A percentile compares a stretch with the other conserved stretches of the same genome.
phyloP scores from a whole-genome alignment of 2,888 invertebrate species.

The Sinhomidia bicolor region DNA sequence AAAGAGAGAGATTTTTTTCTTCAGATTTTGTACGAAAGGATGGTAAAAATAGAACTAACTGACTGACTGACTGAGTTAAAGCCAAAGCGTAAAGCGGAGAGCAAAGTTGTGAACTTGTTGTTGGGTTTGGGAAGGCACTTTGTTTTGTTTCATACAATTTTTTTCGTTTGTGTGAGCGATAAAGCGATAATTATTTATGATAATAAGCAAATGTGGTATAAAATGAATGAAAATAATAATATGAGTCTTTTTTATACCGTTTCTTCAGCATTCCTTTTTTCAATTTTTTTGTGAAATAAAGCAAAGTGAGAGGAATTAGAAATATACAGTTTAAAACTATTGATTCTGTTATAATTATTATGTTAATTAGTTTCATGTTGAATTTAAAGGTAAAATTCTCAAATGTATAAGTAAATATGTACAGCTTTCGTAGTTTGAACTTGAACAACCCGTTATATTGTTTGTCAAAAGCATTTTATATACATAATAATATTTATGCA shows the following conservation, averaged over 20 bases:
- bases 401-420: neutral
- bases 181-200: neutral
- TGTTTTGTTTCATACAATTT: conserved; percentile 8
- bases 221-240: neutral
- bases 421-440: neutral
- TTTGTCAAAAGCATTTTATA: neutral
- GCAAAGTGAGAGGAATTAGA: neutral
- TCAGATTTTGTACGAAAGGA: neutral
- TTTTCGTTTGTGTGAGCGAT: conserved; percentile 3
- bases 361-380: neutral
- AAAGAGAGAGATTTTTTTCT: conserved; percentile 18
- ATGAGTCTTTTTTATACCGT: neutral
- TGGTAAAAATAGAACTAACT: neutral
- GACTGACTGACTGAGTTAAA: neutral
- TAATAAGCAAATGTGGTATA: neutral
- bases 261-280: neutral
- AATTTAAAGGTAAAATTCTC: neutral
- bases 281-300: neutral
- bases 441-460: neutral
- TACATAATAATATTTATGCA: too few species aligned
- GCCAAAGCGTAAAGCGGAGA: neutral
- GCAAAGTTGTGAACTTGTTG: neutral
- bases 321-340: neutral
- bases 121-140: neutral
- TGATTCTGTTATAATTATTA: neutral